Conservation (phyloP, 2,797 vertebrate species). For the Gymnocypris eckloni region DNA sequence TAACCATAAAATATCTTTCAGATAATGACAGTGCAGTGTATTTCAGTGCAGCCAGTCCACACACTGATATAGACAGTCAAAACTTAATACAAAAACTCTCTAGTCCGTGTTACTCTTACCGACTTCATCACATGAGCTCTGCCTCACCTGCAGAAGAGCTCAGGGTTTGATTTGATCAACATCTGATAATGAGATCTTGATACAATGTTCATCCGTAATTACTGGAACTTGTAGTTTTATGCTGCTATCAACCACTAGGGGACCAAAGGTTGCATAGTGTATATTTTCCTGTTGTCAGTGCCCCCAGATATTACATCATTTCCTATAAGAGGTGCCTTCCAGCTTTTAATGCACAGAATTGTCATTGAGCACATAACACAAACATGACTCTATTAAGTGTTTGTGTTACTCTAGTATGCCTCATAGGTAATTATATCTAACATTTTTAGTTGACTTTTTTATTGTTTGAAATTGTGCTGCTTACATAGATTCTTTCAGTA, state of each 20-base stretch:
- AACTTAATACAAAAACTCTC: no score
- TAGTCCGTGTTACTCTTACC: no score
- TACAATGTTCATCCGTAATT: neutral
- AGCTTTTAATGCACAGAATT: neutral
- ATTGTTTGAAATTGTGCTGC: neutral
- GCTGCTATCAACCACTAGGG: neutral
- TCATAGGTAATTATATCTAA: neutral
- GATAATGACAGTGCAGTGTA: no score
- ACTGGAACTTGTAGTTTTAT: neutral
- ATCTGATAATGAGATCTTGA: no score
- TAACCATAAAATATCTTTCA: no score
- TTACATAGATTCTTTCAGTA: neutral
- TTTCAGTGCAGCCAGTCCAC: no score
- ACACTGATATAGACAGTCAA: no score
- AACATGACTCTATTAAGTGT: constrained; percentile 2
- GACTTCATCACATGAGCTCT: no score
- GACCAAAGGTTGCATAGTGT: neutral
- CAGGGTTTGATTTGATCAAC: no score
- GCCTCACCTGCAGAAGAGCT: no score
- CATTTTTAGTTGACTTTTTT: neutral
- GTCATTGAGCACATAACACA: neutral
- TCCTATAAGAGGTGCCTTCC: neutral
- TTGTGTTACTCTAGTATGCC: neutral
- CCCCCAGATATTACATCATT: constrained; percentile 8
- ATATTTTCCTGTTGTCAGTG: neutral